Evolutionary conservation across 2,797 vertebrate genomes (phyloP).

Genomic region (Tympanoctomys barrerae): DNA sequence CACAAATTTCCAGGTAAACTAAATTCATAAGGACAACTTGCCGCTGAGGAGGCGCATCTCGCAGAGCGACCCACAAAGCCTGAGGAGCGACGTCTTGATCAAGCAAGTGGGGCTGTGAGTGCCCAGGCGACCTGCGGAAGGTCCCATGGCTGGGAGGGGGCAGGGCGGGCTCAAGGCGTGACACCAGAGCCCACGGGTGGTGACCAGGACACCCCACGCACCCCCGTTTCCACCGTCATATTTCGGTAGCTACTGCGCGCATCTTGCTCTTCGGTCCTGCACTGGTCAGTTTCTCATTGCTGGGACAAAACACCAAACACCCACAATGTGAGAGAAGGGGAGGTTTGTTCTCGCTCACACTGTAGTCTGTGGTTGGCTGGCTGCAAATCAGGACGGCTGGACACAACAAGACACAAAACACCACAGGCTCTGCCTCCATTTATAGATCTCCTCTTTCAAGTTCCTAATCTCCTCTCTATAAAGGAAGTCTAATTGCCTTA

Average conservation of each 20-base stretch:
- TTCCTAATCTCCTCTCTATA: neutral
- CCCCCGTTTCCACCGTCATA: neutral
- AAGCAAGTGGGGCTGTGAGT: neutral
- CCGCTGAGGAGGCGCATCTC: neutral
- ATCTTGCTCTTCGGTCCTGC: neutral
- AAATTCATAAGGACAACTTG: conserved; percentile 33
- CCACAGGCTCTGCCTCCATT: neutral
- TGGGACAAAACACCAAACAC: neutral
- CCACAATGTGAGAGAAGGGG: neutral
- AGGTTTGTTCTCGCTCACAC: neutral
- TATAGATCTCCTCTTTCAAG: neutral
- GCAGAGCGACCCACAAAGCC: neutral
- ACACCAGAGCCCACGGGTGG: neutral
- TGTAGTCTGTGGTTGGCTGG: neutral
- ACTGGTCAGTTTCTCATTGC: neutral
- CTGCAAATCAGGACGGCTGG: neutral
- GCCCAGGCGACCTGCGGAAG: neutral
- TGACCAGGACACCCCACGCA: neutral
- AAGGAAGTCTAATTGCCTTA: neutral
- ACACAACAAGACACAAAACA: neutral
- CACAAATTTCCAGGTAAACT: conserved; percentile 7
- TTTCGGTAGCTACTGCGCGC: neutral
- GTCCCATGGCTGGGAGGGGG: neutral
- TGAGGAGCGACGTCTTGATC: neutral
- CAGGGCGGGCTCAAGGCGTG: neutral